A percentile compares a stretch with the other conserved stretches of the same genome.
These are phyloP conservation scores for Eupithecia pulchellata DNA, from an alignment of 2,888 invertebrate species.

Conservation along the genomic window DNA sequence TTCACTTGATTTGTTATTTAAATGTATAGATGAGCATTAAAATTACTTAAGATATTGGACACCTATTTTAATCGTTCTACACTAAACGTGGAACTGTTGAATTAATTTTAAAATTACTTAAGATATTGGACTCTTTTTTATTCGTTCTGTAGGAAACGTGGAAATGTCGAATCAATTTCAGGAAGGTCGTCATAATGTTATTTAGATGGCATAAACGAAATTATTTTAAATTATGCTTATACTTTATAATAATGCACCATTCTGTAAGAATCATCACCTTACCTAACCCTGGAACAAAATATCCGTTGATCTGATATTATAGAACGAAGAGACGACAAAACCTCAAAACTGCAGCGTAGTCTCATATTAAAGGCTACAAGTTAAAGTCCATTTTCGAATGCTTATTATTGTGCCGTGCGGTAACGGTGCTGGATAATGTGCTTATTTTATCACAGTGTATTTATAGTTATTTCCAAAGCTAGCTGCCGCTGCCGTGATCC, in stretches of 20 bases:
- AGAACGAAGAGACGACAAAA: no score
- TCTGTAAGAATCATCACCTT: no score
- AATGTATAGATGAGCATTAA: background rate
- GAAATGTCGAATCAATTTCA: background rate
- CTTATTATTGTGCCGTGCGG: no score
- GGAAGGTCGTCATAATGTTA: background rate
- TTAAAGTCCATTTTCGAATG: no score
- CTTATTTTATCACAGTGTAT: no score
- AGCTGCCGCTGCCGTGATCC: constrained; percentile 60
- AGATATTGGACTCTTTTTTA: background rate
- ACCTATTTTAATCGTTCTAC: background rate
- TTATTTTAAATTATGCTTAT: no score
- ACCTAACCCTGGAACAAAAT: background rate
- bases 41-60: background rate
- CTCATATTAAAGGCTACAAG: no score
- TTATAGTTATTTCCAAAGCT: no score
- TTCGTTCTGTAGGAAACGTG: background rate
- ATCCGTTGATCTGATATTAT: no score
- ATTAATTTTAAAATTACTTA: background rate
- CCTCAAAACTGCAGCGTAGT: no score
- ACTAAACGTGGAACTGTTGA: background rate
- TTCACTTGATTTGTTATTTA: background rate
- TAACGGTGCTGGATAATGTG: no score
- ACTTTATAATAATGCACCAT: no score
- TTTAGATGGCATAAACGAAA: background rate